A percentile compares a stretch with the other conserved stretches of the same genome.
These are phyloP conservation scores for Choristoneura rosaceana DNA, from an alignment of 2,888 invertebrate genomes.

Conservation along the genomic window DNA sequence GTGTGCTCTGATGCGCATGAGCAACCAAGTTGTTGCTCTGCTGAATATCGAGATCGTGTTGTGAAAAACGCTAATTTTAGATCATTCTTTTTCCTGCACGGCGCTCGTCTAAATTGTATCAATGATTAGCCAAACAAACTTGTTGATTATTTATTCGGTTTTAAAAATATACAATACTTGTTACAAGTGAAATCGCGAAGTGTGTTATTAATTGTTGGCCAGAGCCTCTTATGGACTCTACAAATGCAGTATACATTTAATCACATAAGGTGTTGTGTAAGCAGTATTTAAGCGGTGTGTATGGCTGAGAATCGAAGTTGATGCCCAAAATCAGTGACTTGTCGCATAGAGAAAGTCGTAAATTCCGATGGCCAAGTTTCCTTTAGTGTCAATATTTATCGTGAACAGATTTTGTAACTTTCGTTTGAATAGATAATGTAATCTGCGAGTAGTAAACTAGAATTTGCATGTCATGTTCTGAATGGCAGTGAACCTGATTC, in stretches of 20 bases:
- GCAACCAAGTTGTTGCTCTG: slow-evolving; percentile 65
- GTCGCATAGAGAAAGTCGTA: slow-evolving; percentile 68
- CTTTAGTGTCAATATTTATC: slow-evolving; percentile 62
- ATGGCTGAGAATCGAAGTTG: slow-evolving; percentile 45
- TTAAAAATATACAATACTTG: slow-evolving; percentile 11
- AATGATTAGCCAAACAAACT: slow-evolving; percentile 10
- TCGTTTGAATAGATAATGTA: slow-evolving; percentile 49
- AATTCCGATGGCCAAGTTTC: slow-evolving; percentile 61
- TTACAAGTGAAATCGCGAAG: slow-evolving; percentile 32
- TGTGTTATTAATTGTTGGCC: slow-evolving; percentile 45
- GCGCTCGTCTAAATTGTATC: slow-evolving; percentile 36
- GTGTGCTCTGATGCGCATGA: slow-evolving; percentile 69
- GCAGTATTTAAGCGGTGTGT: slow-evolving; percentile 34
- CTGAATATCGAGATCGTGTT: slow-evolving; percentile 68
- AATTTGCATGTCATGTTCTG: slow-evolving; percentile 12
- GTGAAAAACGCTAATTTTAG: slow-evolving; percentile 71
- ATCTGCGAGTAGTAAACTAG: not conserved
- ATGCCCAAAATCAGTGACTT: slow-evolving; percentile 54
- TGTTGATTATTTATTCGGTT: not conserved
- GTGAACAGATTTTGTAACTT: slow-evolving; percentile 61
- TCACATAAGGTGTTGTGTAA: slow-evolving; percentile 45
- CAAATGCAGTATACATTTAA: slow-evolving; percentile 35
- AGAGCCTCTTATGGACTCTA: slow-evolving; percentile 32
- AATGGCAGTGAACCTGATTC: not conserved
- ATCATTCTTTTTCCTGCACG: slow-evolving; percentile 56